These are phyloP conservation scores for Cyclina sinensis DNA, from an alignment of 1,140 invertebrate genomes.

Conservation along the genomic window DNA sequence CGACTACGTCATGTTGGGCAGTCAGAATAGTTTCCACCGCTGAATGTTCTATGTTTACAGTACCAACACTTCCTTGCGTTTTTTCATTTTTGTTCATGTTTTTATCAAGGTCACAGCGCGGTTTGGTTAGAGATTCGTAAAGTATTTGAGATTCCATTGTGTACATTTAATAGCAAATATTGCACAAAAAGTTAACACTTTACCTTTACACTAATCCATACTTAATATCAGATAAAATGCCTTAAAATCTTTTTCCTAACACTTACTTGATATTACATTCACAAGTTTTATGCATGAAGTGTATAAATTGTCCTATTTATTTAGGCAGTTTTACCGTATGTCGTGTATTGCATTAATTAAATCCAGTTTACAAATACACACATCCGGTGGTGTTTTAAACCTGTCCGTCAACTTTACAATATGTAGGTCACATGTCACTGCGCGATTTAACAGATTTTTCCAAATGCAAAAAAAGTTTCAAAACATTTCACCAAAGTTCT, in stretches of 20 bases:
- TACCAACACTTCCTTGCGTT: background rate
- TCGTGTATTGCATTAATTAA: conserved; percentile 22
- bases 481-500: conserved; percentile 17
- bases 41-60: too few relatives aligned
- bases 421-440: conserved; percentile 30
- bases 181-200: too few relatives aligned
- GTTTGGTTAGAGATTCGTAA: background rate
- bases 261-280: too few relatives aligned
- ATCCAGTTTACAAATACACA: conserved; percentile 35
- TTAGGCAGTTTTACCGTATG: background rate
- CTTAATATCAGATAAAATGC: too few relatives aligned
- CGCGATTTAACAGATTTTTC: background rate
- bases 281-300: background rate
- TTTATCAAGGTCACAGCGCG: conserved; percentile 8
- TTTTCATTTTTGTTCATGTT: conserved; percentile 14
- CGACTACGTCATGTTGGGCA: too few relatives aligned
- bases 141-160: conserved; percentile 39
- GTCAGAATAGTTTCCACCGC: background rate
- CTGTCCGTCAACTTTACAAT: background rate
- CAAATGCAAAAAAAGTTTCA: background rate
- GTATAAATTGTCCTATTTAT: background rate
- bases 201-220: too few relatives aligned
- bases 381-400: conserved; percentile 29
- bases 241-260: too few relatives aligned
- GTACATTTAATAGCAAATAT: too few relatives aligned